Percentiles rank a stretch among this genome's conserved stretches.
Evolutionary conservation across 2,797 vertebrate species (phyloP).

Genomic region (Psittacula derbiana): DNA sequence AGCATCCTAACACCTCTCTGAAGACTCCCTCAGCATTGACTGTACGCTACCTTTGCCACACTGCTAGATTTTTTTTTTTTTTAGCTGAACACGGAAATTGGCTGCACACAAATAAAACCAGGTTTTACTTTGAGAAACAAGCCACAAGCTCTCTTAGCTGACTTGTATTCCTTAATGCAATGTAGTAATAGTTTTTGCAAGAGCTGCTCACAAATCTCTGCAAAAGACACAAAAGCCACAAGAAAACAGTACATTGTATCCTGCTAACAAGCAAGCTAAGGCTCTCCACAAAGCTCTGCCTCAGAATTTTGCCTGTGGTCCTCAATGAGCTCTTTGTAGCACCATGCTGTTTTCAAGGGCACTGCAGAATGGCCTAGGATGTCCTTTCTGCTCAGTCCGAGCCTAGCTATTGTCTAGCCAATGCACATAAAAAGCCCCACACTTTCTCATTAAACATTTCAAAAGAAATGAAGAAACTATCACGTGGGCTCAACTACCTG

Average conservation of each 20-base stretch:
- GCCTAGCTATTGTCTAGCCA: neutral
- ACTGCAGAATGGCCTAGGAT: neutral
- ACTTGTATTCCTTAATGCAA: neutral
- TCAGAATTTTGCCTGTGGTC: neutral
- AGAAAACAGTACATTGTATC: neutral
- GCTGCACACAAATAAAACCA: neutral
- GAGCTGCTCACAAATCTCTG: neutral
- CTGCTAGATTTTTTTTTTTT: neutral
- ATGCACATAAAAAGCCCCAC: fast-evolving
- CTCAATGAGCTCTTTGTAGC: neutral
- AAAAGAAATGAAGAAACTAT: neutral
- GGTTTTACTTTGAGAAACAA: neutral
- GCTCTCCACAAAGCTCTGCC: neutral
- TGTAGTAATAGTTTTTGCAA: neutral
- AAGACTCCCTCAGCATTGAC: neutral
- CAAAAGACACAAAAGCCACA: neutral
- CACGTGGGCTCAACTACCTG: neutral
- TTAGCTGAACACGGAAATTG: neutral
- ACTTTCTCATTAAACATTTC: neutral
- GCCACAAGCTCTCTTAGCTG: neutral
- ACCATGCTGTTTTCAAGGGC: neutral
- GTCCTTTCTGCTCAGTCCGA: neutral
- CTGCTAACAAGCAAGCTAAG: neutral
- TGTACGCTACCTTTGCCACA: neutral
- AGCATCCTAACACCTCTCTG: neutral